phyloP scores from a whole-genome alignment of 2,797 vertebrate genomes.

The Micromesistius poutassou region DNA sequence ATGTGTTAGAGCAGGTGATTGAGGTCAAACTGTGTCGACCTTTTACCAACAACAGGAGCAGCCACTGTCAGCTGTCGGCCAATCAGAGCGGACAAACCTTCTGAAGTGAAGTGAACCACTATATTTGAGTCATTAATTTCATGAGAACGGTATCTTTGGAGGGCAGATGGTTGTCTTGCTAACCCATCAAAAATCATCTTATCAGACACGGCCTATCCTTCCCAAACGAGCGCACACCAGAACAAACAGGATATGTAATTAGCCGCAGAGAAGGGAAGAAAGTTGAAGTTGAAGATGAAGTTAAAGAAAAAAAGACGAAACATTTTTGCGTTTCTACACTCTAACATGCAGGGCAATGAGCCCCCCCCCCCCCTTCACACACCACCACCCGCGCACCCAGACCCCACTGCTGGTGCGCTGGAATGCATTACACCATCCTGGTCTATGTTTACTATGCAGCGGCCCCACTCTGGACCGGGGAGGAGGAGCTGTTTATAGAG shows the following conservation, averaged over 20 bases:
- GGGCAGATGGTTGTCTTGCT: not conserved
- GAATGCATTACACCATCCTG: conserved; percentile 39
- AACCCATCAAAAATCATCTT: not conserved
- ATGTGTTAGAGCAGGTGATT: not conserved
- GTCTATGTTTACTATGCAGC: conserved; percentile 53
- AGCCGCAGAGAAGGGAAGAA: no score
- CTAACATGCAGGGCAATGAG: no score
- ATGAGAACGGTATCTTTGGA: not conserved
- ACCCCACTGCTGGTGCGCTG: conserved; percentile 17
- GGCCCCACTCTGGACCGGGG: conserved; percentile 38
- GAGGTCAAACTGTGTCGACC: not conserved
- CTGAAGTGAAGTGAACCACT: not conserved
- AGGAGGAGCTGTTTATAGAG: conserved; percentile 52
- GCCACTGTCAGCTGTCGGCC: not conserved
- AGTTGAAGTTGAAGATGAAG: no score
- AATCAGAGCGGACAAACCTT: not conserved
- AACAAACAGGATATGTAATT: no score
- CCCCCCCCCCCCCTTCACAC: no score
- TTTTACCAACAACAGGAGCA: not conserved
- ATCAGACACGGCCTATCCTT: not conserved
- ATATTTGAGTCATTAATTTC: not conserved
- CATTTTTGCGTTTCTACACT: no score
- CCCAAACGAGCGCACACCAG: not conserved
- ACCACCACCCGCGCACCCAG: no score
- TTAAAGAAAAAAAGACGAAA: no score